Base-by-base conservation (phyloP, 2,797 vertebrate species). In the Melanotaenia boesemani region DNA sequence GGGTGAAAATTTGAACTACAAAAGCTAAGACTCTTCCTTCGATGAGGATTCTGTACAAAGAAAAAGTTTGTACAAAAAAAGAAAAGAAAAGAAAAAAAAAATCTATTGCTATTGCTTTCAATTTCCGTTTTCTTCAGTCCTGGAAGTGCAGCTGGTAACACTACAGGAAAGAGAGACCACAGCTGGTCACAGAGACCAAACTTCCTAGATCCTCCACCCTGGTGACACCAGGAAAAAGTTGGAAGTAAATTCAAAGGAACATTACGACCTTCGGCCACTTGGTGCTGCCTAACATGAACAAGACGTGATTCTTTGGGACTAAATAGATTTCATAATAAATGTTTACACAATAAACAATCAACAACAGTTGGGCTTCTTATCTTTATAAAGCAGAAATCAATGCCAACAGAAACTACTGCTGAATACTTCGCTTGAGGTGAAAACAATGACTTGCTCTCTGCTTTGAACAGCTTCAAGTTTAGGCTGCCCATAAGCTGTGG, bases 131-230 rank as follows among this genome's bases (percentile, higher is more conserved):
- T 83, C 63, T 70, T 69, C 6, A n/a, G 34, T 54, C 50, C 57
- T 48, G 61, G 24, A 74, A 67, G 72, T n/a, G 39, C 18, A 18
- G 46, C 60, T 63, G 63, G 66, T 44, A 56, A 89, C 82, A 84
- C 77, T 83, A 90, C 79, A 89, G 89, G 86, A 92, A 89, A 74
- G 20, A 71, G 58, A 76, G 77, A 77, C 56, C 59, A 36, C 37
- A 56, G 50, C 63, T 5, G 39, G 67, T 87, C 73, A 80, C 64
- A 83, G 83, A 66, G 74, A 88, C 77, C 61, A 28, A 10, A 69
- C 83, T 86, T 92, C 89, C 86, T 82, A 73, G 72, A 70, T 87
- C 69, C 72, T 83, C 61, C 48, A 74, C 28, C 79, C 4, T 26
- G 32, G 64, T 83, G 73, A 82, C 56, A 77, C 89, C 82, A 91